Evolutionary conservation across 2,797 vertebrate species (phyloP).

Genomic region (Sebastes hubbsi): DNA sequence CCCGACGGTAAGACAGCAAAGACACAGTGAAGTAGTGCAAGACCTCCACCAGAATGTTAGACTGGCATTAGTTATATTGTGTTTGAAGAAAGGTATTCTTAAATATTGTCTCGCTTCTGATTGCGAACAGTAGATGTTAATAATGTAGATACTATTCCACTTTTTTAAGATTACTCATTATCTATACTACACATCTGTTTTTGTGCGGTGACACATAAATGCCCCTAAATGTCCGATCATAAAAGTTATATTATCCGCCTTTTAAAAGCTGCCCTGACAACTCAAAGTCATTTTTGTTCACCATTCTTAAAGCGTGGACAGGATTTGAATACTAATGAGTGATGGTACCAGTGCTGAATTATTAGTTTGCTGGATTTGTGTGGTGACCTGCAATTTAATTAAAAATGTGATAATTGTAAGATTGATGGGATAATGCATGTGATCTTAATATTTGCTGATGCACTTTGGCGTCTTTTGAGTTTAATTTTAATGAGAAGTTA

Average conservation of each 20-base stretch:
- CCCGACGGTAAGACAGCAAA: conserved; percentile 88
- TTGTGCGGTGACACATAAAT: background rate
- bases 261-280: background rate
- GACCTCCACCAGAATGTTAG: background rate
- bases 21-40: background rate
- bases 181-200: background rate
- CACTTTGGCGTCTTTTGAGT: background rate
- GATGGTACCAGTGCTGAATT: background rate
- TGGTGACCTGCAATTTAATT: background rate
- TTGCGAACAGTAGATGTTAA: background rate
- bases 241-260: background rate
- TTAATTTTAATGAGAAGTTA: conserved; percentile 8
- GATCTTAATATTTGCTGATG: background rate
- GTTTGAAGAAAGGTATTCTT: background rate
- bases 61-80: background rate
- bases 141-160: background rate
- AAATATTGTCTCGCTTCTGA: background rate
- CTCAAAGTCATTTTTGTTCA: background rate
- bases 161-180: background rate
- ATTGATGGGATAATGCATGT: background rate
- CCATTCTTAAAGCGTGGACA: background rate
- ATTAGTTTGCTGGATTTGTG: background rate
- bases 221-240: background rate
- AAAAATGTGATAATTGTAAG: background rate
- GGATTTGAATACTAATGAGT: background rate